Base-by-base conservation (phyloP, 1,140 invertebrate species). In the Euwallacea similis region DNA sequence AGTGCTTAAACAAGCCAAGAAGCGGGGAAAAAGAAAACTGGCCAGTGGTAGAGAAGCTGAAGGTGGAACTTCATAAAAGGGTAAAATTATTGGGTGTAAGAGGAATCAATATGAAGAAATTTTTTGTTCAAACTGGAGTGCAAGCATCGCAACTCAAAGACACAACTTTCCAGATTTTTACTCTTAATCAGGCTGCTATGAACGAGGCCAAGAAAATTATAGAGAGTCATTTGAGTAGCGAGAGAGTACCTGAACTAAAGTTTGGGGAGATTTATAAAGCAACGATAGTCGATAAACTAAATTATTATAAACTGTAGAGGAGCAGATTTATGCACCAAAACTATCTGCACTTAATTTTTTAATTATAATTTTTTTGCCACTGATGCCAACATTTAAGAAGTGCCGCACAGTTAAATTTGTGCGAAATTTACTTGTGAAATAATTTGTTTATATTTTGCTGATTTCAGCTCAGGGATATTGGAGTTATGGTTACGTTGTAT, bases 241-340 rank as follows among this genome's bases (percentile, higher is more conserved):
- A 94, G 74, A 86, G 85, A 73, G 89, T 90, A 63, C 95, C 94
- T 0, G 87, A 91, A 42, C 84, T 98, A 21, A 94, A 97, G 78
- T 98, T 98, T 84, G 96, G 96, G 11, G 91, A 88, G 11, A 91
- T 98, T 71, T 98, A 98, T 80, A 91, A 87, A 7, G 94, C 92
- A 0, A 93, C 90, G 81, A 91, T 99, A 75, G 90, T 94, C 0
- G 96, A 98, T 33, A 1, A 33, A 1, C 21, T 33, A 33, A 33
- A 33, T 33, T 33, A 33, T 33, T 33, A 33, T 33, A 33, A 33
- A 33, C 4, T 33, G 21, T 2, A 2, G 21, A 33, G 21, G 21
- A 33, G 21, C 1, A 33, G 4, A 4, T 33, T 33, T 33, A 4
- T 33, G 21, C 21, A 33, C 4, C 21, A 33, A 33, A 33, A 33